Evolutionary conservation across 2,888 invertebrate species (phyloP).

Genomic region (Calliopum simillimum): DNA sequence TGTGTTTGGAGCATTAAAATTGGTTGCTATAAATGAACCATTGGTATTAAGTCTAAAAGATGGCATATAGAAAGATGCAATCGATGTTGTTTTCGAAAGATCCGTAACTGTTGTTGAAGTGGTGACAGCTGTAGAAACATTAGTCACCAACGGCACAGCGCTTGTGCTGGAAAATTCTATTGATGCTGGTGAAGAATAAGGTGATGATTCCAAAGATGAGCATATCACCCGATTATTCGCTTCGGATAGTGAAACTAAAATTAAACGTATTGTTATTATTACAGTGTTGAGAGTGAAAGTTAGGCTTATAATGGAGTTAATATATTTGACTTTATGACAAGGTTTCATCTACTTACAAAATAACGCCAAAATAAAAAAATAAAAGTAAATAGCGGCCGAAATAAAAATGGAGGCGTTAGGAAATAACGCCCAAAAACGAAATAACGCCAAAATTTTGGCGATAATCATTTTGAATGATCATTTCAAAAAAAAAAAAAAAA

Average conservation of each 20-base stretch:
- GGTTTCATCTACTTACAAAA: too few relatives aligned
- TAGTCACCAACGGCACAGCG: not conserved
- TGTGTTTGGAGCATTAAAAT: not conserved
- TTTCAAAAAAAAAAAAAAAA: too few relatives aligned
- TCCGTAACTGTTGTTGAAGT: constrained; percentile 33
- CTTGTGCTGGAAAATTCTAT: constrained; percentile 54
- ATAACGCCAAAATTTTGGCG: too few relatives aligned
- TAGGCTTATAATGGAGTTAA: too few relatives aligned
- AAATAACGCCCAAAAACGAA: too few relatives aligned
- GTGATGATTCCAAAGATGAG: constrained; percentile 64
- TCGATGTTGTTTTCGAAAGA: constrained; percentile 10
- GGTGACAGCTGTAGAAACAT: constrained; percentile 34
- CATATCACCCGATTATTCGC: constrained; percentile 55
- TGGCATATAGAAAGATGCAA: constrained; percentile 23
- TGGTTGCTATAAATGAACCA: constrained; percentile 6
- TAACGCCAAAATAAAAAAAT: too few relatives aligned
- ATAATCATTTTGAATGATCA: too few relatives aligned
- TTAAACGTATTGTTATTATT: not conserved
- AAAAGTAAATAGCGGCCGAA: too few relatives aligned
- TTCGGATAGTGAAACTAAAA: constrained; percentile 55
- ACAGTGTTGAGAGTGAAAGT: not conserved
- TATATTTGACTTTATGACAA: too few relatives aligned
- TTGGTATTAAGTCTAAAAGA: constrained; percentile 27
- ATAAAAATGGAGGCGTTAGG: too few relatives aligned
- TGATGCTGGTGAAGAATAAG: constrained; percentile 64